Conservation (phyloP, 2,113 vertebrate species). For the Mungos mungo region DNA sequence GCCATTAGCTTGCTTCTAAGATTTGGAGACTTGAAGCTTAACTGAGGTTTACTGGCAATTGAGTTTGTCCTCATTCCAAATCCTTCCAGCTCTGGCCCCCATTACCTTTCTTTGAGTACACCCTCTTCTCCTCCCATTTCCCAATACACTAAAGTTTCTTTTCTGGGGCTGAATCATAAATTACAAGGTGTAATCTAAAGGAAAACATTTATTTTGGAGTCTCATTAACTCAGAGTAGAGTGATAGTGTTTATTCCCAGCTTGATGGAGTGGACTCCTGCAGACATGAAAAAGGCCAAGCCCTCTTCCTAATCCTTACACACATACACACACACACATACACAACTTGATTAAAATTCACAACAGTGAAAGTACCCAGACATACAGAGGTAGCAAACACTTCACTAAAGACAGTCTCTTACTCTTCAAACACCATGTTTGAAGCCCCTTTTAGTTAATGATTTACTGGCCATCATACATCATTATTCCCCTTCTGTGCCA, state of each 20-base stretch:
- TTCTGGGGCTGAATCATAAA: conserved; percentile 61
- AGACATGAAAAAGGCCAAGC: conserved; percentile 22
- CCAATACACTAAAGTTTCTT: conserved; percentile 65
- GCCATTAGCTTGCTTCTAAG: conserved; percentile 48
- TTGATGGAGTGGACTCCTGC: neutral
- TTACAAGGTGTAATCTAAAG: conserved; percentile 70
- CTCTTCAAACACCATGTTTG: neutral
- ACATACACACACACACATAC: neutral
- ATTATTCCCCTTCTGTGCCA: neutral
- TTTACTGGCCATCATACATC: neutral
- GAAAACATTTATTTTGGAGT: conserved; percentile 77
- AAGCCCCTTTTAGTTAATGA: neutral
- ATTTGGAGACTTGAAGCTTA: conserved; percentile 44
- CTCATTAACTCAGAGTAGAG: conserved; percentile 63
- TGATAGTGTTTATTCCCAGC: conserved; percentile 60
- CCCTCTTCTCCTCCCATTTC: conserved; percentile 50
- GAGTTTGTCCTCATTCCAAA: conserved; percentile 68
- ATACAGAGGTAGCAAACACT: conserved; percentile 1
- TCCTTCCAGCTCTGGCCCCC: conserved; percentile 44
- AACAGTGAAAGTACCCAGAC: neutral
- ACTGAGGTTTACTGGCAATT: conserved; percentile 57
- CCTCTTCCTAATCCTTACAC: conserved; percentile 41
- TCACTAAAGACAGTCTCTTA: neutral
- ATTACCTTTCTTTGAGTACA: conserved; percentile 56
- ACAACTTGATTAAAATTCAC: neutral